These are phyloP conservation scores for Guaruba guarouba DNA, from an alignment of 2,113 vertebrate genomes.

Conservation along the genomic window DNA sequence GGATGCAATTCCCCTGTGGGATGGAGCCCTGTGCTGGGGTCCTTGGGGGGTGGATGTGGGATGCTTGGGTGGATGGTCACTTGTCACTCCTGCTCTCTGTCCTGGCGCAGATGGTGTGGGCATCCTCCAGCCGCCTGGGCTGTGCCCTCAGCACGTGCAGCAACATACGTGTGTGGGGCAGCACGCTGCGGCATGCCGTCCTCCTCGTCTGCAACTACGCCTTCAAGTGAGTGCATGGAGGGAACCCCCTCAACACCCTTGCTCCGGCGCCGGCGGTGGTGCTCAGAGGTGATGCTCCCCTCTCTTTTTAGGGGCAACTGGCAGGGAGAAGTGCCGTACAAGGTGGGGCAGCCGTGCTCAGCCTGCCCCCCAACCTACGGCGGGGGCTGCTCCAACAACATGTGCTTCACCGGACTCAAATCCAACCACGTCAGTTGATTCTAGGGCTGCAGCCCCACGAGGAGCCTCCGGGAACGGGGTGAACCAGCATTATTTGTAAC, in stretches of 20 bases:
- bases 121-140: slow-evolving; percentile 84
- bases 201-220: slow-evolving; percentile 93
- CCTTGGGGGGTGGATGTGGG: fast-evolving
- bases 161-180: slow-evolving; percentile 82
- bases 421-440: slow-evolving; percentile 73
- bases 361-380: slow-evolving; percentile 84
- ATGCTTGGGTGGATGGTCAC: fast-evolving
- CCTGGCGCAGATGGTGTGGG: slow-evolving; percentile 89
- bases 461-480: not conserved
- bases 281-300: not conserved
- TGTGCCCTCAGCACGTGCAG: slow-evolving; percentile 83
- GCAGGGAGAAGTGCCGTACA: slow-evolving; percentile 87
- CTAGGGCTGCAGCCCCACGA: not conserved
- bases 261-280: fast-evolving
- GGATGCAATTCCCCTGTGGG: not conserved
- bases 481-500: slow-evolving; percentile 44
- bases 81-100: not conserved
- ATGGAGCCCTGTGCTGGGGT: fast-evolving
- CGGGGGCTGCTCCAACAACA: slow-evolving; percentile 83
- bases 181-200: slow-evolving; percentile 76
- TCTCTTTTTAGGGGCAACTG: slow-evolving; percentile 87
- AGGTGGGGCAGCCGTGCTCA: slow-evolving; percentile 82
- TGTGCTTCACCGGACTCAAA: slow-evolving; percentile 78
- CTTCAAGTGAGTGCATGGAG: slow-evolving; percentile 81
- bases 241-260: fast-evolving